Percentiles rank a stretch among this genome's conserved stretches.
phyloP scores from a whole-genome alignment of 2,888 invertebrate species.

The Clunio marinus region DNA sequence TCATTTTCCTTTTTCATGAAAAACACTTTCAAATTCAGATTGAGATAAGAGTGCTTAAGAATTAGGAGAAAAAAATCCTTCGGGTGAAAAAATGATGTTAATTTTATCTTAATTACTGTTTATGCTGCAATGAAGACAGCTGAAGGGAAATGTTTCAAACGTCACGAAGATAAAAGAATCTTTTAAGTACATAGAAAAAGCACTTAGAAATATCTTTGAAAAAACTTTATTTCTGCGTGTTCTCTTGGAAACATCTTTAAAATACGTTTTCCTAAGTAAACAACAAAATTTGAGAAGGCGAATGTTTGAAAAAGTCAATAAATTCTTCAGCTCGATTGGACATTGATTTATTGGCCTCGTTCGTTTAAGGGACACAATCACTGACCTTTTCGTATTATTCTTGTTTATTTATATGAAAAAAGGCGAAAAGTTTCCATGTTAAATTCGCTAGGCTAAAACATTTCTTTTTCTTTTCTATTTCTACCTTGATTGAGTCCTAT shows the following conservation, averaged over 20 bases:
- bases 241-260: not conserved
- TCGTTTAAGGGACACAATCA: not conserved
- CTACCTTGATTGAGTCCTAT: not conserved
- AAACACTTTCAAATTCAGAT: not conserved
- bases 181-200: too few species aligned
- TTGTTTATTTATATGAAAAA: not conserved
- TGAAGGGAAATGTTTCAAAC: too few species aligned
- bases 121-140: not conserved
- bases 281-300: not conserved
- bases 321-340: not conserved
- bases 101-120: constrained; percentile 5
- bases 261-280: constrained; percentile 2
- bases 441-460: too few species aligned
- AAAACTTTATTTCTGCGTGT: too few species aligned
- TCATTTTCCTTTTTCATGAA: not conserved
- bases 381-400: not conserved
- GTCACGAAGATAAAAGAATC: too few species aligned
- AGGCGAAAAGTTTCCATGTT: not conserved
- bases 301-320: not conserved
- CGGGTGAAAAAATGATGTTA: not conserved
- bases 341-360: constrained; percentile 3
- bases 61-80: too few species aligned
- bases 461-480: not conserved
- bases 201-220: too few species aligned
- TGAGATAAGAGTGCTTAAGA: not conserved